Conservation (phyloP, 2,888 invertebrate genomes). For the Creontiades dilutus region DNA sequence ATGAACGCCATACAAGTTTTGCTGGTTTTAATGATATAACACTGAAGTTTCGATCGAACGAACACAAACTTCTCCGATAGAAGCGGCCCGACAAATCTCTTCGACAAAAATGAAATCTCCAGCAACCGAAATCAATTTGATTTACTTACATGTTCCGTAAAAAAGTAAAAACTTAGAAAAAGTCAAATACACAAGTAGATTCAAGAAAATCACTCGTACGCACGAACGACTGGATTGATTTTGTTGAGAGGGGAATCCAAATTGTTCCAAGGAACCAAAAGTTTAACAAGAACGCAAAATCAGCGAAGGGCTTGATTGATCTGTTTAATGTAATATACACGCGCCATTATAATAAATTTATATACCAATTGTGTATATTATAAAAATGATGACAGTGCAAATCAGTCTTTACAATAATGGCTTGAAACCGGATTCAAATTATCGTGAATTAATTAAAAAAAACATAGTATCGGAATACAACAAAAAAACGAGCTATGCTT, state of each 20-base stretch:
- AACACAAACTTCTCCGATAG: not conserved
- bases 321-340: not conserved
- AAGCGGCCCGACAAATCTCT: not conserved
- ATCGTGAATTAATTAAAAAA: not conserved
- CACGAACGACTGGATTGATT: not conserved
- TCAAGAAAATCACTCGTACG: not conserved
- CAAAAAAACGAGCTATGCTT: not conserved
- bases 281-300: not conserved
- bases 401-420: slow-evolving; percentile 59
- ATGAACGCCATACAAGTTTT: slow-evolving; percentile 18
- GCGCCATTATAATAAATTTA: not conserved
- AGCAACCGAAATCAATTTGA: slow-evolving; percentile 3
- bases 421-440: not conserved
- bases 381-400: slow-evolving; percentile 44
- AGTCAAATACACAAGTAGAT: slow-evolving; percentile 3
- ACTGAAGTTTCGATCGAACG: slow-evolving; percentile 1
- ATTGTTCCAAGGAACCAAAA: slow-evolving; percentile 17
- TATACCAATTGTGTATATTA: not conserved
- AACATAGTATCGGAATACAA: not conserved
- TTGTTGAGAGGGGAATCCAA: not conserved
- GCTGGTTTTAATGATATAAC: slow-evolving; percentile 17
- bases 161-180: slow-evolving; percentile 41
- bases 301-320: not conserved
- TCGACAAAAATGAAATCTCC: not conserved
- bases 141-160: not conserved